Base-by-base conservation (phyloP, 2,797 vertebrate species). In the Falco rusticolus region DNA sequence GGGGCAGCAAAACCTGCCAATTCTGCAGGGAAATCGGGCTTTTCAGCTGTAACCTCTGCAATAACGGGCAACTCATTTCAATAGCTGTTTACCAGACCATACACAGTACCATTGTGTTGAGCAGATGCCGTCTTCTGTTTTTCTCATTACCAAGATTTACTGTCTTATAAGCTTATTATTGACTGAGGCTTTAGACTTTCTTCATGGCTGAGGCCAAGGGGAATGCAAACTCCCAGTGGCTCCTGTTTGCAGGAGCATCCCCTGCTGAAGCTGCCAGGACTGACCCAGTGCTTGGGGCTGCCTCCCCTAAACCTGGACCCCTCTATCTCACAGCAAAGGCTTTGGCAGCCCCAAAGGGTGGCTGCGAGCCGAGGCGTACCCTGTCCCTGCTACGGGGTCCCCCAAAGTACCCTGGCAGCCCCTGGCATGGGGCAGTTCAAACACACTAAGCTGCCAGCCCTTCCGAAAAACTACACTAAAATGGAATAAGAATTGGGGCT, bases 71-170 rank as follows among this genome's bases (percentile, higher is more conserved):
- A 56, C 96, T 76, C 78, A 22, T 94, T 92, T 79, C 86, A 65
- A 72, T 86, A 94, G 92, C 91, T 93, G 93, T 95, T 97, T 97
- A 98, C 96, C 88, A 97, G 90, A 84, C 90, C n/a, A 48, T 74
- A 50, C 72, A 85, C 87, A 47, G 57, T 5, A 59, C 80, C 86
- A 91, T 80, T 95, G 43, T 76, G 53, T 15, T 60, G 91, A 97
- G 96, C 97, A 97, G 95, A 97, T 96, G 95, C 89, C 28, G 28
- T 95, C 90, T 77, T 96, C 96, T 92, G 95, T 85, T 97, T 97
- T 97, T 92, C 97, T 97, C 97, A 97, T 98, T 98, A 98, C 88
- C 63, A 85, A 97, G 97, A 98, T 98, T 97, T 98, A 97, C 97
- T 95, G 90, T 91, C 96, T 95, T 96, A 94, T 97, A 96, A 95